Percentiles rank a stretch among this genome's conserved stretches.
These are phyloP conservation scores for Pandemis cinnamomeana DNA, from an alignment of 2,888 invertebrate species.

Conservation along the genomic window DNA sequence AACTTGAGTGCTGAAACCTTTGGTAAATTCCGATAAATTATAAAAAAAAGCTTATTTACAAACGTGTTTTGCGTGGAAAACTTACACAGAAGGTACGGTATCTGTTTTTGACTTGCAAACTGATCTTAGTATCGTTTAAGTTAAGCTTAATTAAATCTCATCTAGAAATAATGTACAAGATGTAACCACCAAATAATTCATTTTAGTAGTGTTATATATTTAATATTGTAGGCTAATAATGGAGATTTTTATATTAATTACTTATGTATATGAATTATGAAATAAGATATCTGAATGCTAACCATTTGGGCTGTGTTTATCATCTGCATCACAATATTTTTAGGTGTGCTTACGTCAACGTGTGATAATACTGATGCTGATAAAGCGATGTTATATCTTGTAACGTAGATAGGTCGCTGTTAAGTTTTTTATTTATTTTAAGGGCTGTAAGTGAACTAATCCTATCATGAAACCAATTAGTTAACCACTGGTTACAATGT, in stretches of 20 bases:
- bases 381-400: constrained; percentile 26
- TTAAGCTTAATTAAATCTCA: constrained; percentile 76
- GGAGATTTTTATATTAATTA: constrained; percentile 40
- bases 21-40: no score
- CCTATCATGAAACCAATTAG: not conserved
- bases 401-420: constrained; percentile 31
- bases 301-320: constrained; percentile 45
- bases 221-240: constrained; percentile 47
- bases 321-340: constrained; percentile 69
- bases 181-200: constrained; percentile 81
- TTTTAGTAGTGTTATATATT: constrained; percentile 65
- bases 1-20: no score
- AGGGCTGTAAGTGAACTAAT: not conserved
- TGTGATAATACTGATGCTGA: constrained; percentile 27
- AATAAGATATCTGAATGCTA: constrained; percentile 31
- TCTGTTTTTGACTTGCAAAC: constrained; percentile 4
- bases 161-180: constrained; percentile 79
- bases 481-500: no score
- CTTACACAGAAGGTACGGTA: no score
- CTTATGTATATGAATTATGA: constrained; percentile 15
- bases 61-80: not conserved
- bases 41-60: not conserved
- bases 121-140: constrained; percentile 48
- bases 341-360: constrained; percentile 47
- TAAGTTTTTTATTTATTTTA: constrained; percentile 34